These are phyloP conservation scores for Calameuta filiformis DNA, from an alignment of 2,888 invertebrate genomes.

Conservation along the genomic window DNA sequence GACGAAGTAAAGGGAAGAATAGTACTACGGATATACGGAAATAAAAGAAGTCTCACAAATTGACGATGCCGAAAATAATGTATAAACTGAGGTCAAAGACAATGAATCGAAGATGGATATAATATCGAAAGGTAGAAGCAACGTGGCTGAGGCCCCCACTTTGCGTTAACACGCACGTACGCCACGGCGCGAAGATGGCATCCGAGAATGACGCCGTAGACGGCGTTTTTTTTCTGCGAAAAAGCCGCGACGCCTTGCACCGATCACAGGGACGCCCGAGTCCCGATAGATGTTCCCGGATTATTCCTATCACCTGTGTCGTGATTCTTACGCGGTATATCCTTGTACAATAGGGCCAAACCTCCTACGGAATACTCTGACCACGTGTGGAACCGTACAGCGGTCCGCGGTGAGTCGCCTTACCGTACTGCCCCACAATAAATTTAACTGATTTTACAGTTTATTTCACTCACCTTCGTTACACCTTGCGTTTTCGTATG, in stretches of 20 bases:
- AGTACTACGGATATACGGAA: background rate
- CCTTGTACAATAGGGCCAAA: background rate
- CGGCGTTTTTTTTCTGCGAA: slow-evolving; percentile 25
- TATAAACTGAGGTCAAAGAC: background rate
- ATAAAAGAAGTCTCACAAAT: background rate
- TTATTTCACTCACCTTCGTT: slow-evolving; percentile 24
- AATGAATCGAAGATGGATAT: background rate
- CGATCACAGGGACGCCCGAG: background rate
- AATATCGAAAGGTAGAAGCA: slow-evolving; percentile 18
- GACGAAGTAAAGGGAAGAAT: background rate
- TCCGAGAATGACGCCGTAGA: slow-evolving; percentile 58
- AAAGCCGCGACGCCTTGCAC: background rate
- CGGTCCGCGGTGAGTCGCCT: slow-evolving; percentile 8
- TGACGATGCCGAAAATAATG: background rate
- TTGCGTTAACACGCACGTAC: slow-evolving; percentile 45
- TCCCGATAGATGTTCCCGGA: background rate
- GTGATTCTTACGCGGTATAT: background rate
- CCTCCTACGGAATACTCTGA: slow-evolving; percentile 11
- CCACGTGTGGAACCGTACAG: slow-evolving; percentile 42
- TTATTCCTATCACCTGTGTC: background rate
- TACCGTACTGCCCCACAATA: slow-evolving; percentile 9
- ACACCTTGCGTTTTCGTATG: slow-evolving; percentile 7
- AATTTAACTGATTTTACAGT: slow-evolving; percentile 1
- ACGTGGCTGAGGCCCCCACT: slow-evolving; percentile 51
- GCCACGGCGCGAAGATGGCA: slow-evolving; percentile 59